phyloP scores from a whole-genome alignment of 23 tunicate genomes.

The Trididemnum miniatum region DNA sequence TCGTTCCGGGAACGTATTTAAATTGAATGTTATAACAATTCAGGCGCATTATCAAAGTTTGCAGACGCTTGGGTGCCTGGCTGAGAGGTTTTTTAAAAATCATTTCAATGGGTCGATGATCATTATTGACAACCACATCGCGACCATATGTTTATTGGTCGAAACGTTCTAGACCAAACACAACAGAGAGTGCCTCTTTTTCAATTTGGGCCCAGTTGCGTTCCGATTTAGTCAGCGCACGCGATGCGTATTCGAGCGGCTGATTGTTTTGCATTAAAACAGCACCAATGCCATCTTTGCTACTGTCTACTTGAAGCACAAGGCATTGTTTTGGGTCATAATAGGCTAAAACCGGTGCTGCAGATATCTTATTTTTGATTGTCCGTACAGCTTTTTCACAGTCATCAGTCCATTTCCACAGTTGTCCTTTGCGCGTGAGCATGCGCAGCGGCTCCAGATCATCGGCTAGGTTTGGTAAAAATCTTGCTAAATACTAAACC shows the following conservation, averaged over 20 bases:
- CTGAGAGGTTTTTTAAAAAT: not conserved
- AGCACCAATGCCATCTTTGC: conserved; percentile 19
- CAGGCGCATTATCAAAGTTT: conserved; percentile 9
- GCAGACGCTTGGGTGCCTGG: conserved; percentile 7
- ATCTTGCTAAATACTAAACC: not conserved
- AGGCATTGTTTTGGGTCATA: not conserved
- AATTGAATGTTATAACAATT: not conserved
- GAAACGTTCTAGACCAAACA: conserved; percentile 9
- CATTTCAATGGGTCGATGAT: not conserved
- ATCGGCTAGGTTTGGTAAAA: conserved; percentile 14
- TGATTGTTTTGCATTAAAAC: not conserved
- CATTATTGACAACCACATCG: not conserved
- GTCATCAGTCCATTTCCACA: conserved; percentile 8
- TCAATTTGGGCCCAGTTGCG: conserved; percentile 28
- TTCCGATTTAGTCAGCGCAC: not conserved
- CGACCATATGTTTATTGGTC: conserved; percentile 9
- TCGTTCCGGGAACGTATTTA: not conserved
- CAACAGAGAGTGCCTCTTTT: conserved; percentile 18
- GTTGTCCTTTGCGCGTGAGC: not conserved
- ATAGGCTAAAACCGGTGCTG: not conserved
- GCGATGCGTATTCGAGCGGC: conserved; percentile 1
- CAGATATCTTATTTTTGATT: not conserved
- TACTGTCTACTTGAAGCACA: conserved; percentile 3
- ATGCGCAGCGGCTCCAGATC: conserved; percentile 2
- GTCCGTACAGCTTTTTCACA: not conserved